phyloP scores from a whole-genome alignment of 2,797 vertebrate genomes.

The Schizothorax lantsangensis region DNA sequence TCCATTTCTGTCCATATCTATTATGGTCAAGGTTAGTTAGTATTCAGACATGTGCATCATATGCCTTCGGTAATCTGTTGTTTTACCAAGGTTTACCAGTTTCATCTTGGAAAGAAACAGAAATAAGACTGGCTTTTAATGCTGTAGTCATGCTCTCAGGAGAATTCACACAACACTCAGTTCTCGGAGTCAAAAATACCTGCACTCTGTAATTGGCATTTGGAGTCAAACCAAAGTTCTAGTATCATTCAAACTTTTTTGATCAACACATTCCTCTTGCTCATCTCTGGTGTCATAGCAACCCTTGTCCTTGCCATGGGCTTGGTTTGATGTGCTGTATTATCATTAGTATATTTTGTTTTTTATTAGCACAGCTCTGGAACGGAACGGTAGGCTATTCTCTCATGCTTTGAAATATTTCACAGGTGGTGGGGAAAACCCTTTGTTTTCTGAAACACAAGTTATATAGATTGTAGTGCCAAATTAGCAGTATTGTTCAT shows the following conservation, averaged over 20 bases:
- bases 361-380: conserved; percentile 41
- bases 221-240: conserved; percentile 46
- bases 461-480: not conserved
- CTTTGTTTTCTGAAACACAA: conserved; percentile 24
- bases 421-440: not conserved
- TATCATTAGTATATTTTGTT: conserved; percentile 56
- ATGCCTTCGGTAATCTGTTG: conserved; percentile 3
- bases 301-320: conserved; percentile 57
- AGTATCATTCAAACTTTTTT: conserved; percentile 46
- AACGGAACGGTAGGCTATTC: conserved; percentile 9
- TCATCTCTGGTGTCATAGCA: conserved; percentile 57
- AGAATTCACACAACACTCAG: conserved; percentile 38
- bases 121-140: conserved; percentile 41
- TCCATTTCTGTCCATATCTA: not conserved
- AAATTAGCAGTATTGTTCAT: not conserved
- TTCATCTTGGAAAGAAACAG: conserved; percentile 24
- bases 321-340: conserved; percentile 51
- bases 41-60: conserved; percentile 25
- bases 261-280: conserved; percentile 31
- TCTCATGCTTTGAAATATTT: conserved; percentile 39
- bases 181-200: conserved; percentile 31
- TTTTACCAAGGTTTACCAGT: conserved; percentile 15
- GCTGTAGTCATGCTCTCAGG: conserved; percentile 35
- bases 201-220: conserved; percentile 47
- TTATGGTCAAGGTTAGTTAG: not conserved